Evolutionary conservation across 2,797 vertebrate species (phyloP).

Genomic region (Psittacula echo): DNA sequence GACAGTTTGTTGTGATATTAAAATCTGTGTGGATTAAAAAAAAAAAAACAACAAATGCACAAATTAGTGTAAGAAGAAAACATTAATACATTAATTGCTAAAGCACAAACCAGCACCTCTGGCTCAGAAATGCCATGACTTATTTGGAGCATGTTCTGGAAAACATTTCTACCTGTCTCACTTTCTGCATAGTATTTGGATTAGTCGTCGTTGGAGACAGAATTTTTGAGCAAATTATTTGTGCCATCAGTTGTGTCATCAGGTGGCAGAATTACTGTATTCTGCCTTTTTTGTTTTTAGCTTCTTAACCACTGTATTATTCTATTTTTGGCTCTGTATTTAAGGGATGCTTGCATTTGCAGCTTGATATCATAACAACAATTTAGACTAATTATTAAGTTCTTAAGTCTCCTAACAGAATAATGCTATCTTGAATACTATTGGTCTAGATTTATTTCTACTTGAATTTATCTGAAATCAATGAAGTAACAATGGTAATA

Average conservation of each 20-base stretch:
- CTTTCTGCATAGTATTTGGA: background rate
- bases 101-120: background rate
- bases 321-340: background rate
- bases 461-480: conserved; percentile 37
- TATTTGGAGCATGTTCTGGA: background rate
- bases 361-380: background rate
- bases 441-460: conserved; percentile 22
- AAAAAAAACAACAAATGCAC: background rate
- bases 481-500: background rate
- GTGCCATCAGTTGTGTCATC: background rate
- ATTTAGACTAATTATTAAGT: background rate
- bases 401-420: background rate
- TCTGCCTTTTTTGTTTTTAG: background rate
- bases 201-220: background rate
- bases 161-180: background rate
- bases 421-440: background rate
- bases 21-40: background rate
- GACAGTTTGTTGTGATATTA: background rate
- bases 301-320: background rate
- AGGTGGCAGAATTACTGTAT: background rate
- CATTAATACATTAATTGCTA: background rate
- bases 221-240: background rate
- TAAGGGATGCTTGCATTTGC: background rate
- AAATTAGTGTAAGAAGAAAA: background rate
- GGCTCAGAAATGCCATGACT: background rate